Evolutionary conservation across 2,113 vertebrate genomes (phyloP).

Genomic region (Oxyura jamaicensis): DNA sequence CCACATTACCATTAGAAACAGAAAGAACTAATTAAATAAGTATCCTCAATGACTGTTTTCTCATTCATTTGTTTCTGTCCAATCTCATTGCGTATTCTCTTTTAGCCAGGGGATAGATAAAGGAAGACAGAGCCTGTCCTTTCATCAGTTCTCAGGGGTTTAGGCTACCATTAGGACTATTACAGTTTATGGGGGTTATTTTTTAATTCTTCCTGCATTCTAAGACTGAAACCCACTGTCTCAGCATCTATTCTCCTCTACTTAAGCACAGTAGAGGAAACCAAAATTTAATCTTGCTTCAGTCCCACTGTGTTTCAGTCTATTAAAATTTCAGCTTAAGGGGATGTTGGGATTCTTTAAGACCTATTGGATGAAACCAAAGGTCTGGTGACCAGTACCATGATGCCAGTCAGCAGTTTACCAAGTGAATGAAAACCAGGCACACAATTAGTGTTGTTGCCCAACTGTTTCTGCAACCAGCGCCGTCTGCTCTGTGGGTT

Average conservation of each 20-base stretch:
- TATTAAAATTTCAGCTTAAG: constrained; percentile 7
- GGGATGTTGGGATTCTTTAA: not conserved
- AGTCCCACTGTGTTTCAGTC: not conserved
- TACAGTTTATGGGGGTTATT: not conserved
- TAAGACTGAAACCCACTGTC: not conserved
- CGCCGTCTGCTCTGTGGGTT: not conserved
- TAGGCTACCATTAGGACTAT: not conserved
- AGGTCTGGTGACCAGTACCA: not conserved
- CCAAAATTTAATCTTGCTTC: not conserved
- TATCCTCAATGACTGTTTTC: constrained; percentile 22
- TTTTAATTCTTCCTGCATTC: not conserved
- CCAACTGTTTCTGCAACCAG: not conserved
- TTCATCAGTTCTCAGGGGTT: not conserved
- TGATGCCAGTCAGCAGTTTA: not conserved
- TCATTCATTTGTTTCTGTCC: constrained; percentile 35
- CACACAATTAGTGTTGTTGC: too few species aligned
- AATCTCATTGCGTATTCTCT: not conserved
- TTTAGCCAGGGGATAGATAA: not conserved
- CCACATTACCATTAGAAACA: constrained; percentile 38
- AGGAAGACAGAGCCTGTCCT: not conserved
- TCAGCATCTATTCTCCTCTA: not conserved
- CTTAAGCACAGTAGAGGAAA: not conserved
- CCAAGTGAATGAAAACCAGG: not conserved
- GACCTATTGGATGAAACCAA: not conserved
- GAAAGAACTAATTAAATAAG: constrained; percentile 68